Conservation (phyloP, 2,113 vertebrate species). For the Petaurus breviceps region DNA sequence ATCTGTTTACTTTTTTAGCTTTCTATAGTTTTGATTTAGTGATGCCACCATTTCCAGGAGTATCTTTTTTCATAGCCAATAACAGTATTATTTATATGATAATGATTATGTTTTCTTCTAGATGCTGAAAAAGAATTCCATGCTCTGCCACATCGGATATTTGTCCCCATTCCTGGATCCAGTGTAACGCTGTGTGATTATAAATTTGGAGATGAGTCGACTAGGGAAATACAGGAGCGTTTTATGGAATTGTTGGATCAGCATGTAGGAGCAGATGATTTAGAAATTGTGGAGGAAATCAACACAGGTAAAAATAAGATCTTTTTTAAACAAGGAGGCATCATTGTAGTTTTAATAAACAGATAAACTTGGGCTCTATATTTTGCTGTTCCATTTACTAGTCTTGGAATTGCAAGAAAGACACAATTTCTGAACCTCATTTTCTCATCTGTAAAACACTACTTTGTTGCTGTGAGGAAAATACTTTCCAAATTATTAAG, state of each 20-base stretch:
- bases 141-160: slow-evolving; percentile 86
- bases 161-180: slow-evolving; percentile 84
- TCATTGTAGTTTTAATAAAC: not conserved
- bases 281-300: slow-evolving; percentile 82
- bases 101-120: slow-evolving; percentile 61
- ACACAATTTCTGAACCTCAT: not conserved
- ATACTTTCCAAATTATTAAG: not conserved
- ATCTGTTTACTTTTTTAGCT: not conserved
- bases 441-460: not conserved
- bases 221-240: slow-evolving; percentile 84
- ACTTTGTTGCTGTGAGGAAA: not conserved
- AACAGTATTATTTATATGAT: slow-evolving; percentile 55
- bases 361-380: not conserved
- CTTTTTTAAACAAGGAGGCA: not conserved
- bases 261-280: slow-evolving; percentile 79
- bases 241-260: slow-evolving; percentile 87
- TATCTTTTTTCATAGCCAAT: slow-evolving; percentile 23
- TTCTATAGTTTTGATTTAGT: not conserved
- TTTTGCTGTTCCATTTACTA: not conserved
- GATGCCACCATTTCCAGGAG: slow-evolving; percentile 7
- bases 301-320: slow-evolving; percentile 81
- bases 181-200: slow-evolving; percentile 86
- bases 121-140: slow-evolving; percentile 80
- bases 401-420: not conserved
- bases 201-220: slow-evolving; percentile 85